Base-by-base conservation (phyloP, 2,113 vertebrate species). In the Formicarius rufipectus region DNA sequence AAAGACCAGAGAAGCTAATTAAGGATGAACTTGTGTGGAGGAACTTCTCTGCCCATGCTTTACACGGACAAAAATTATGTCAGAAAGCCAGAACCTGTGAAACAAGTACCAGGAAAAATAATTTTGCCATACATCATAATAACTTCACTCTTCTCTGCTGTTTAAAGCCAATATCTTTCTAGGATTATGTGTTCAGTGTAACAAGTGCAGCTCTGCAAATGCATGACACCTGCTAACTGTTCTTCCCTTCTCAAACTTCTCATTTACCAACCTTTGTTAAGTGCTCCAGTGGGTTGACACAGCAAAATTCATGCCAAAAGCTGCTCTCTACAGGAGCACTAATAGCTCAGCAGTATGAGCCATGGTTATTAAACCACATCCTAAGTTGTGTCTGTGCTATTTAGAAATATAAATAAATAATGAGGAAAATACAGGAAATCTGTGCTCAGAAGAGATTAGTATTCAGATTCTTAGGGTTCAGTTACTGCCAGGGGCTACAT, bases 381-480 rank as follows among this genome's bases (percentile, higher is more conserved):
- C 69, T 90, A 95, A 90, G 27, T 27, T 4, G 55, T 94, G 71
- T 69, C 71, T 92, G 71, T 35, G 42, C 56, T 97, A 89, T 96
- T 97, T 94, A 55, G 50, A 87, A 95, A 96, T 92, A 88, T 88
- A 91, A 97, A 97, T 97, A 97, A 96, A 96, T 96, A 93, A 95
- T 94, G 74, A 89, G 49, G 33, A 86, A 91, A 95, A 89, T 71
- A 94, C 58, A 87, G 96, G 63, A 92, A 96, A 90, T 87, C 69
- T 96, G 80, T 73, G 67, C 49, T 95, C 75, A 86, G 71, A 93
- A 92, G 74, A 97, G 64, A 95, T 93, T 95, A 94, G 78, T 72
- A 77, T 96, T 97, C 95, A 93, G 83, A 79, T 47, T 66, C 35
- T 58, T 83, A 47, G 23, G 35, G 45, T 82, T 78, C 77, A 50